Conservation (phyloP, 2,797 vertebrate genomes). For the Periparus ater region DNA sequence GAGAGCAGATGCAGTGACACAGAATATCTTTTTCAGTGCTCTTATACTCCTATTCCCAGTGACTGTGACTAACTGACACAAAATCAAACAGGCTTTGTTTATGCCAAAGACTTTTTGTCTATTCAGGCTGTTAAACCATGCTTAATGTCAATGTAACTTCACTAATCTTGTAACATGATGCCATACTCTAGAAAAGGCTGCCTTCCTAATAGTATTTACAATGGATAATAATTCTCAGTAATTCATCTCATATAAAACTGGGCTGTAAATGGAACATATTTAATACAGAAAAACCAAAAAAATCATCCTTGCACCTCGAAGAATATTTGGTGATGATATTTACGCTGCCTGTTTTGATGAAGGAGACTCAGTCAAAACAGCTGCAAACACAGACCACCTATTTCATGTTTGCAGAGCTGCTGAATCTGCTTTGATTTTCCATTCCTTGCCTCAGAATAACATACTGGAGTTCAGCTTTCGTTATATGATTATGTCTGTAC, state of each 20-base stretch:
- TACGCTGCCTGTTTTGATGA: not conserved
- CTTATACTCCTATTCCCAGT: not conserved
- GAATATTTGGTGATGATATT: not conserved
- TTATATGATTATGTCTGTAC: conserved; percentile 27
- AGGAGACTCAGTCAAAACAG: not conserved
- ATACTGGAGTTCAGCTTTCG: conserved; percentile 39
- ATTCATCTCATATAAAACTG: not conserved
- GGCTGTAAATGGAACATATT: not conserved
- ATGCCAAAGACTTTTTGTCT: conserved; percentile 13
- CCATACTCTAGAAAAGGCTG: not conserved
- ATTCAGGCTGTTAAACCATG: not conserved
- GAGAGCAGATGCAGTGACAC: not conserved
- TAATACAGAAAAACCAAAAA: not conserved
- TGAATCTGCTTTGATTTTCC: conserved; percentile 20
- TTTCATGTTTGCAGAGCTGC: not conserved
- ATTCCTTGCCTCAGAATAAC: conserved; percentile 1
- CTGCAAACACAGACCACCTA: not conserved
- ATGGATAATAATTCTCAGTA: not conserved
- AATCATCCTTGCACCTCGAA: not conserved
- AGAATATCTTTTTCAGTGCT: not conserved
- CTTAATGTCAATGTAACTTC: not conserved
- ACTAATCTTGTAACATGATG: not conserved
- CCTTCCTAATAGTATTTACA: not conserved
- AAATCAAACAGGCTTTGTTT: conserved; percentile 2
- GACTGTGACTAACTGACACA: not conserved